Evolutionary conservation across 2,888 invertebrate genomes (phyloP).

Genomic region (Pollenia labialis): DNA sequence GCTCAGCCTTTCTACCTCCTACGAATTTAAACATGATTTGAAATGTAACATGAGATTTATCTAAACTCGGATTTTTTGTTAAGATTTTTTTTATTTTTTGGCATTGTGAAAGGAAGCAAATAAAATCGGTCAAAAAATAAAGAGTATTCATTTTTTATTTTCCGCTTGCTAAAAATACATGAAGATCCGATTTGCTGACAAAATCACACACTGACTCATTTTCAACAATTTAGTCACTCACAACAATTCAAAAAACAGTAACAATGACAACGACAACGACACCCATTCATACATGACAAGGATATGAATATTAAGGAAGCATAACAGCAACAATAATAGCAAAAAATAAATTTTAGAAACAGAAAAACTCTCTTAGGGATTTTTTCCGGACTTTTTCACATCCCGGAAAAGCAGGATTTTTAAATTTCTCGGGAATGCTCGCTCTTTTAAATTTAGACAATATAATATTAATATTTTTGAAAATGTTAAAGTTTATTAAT

Average conservation of each 20-base stretch:
- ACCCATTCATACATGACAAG: conserved; percentile 57
- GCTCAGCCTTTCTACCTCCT: neutral
- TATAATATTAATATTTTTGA: too few species aligned
- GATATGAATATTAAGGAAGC: conserved; percentile 60
- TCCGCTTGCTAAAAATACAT: conserved; percentile 13
- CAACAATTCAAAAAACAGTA: conserved; percentile 13
- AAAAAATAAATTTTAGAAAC: conserved; percentile 32
- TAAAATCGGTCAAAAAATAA: conserved; percentile 33
- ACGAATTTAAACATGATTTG: conserved; percentile 31
- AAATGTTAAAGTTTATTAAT: too few species aligned
- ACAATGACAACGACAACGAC: conserved; percentile 39
- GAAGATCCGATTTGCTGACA: conserved; percentile 54
- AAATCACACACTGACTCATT: conserved; percentile 25
- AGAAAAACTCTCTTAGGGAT: neutral
- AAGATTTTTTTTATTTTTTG: neutral
- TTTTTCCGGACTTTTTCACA: too few species aligned
- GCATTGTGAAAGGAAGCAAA: conserved; percentile 2
- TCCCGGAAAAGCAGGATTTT: too few species aligned
- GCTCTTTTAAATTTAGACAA: too few species aligned
- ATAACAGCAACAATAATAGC: neutral
- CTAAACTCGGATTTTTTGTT: conserved; percentile 3
- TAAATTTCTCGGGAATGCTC: too few species aligned
- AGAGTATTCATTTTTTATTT: conserved; percentile 2
- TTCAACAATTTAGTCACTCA: neutral
- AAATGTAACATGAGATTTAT: conserved; percentile 43